Conservation (phyloP, 2,797 vertebrate genomes). For the Mionectes olivaceus region DNA sequence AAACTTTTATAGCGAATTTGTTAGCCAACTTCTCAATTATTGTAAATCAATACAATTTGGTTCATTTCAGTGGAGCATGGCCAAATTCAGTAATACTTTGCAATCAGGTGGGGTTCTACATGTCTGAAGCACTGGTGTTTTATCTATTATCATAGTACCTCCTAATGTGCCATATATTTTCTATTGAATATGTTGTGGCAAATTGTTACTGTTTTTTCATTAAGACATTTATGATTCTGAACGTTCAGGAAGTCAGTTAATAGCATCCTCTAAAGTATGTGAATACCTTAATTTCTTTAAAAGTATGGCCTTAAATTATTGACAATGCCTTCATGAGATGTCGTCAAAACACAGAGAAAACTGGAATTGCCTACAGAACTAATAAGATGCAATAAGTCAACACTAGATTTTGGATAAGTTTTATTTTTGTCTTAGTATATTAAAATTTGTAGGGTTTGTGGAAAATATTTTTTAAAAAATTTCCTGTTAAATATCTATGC, state of each 20-base stretch:
- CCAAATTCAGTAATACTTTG: neutral
- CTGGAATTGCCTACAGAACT: neutral
- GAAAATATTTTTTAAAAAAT: neutral
- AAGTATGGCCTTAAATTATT: neutral
- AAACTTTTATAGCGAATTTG: neutral
- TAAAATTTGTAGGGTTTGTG: neutral
- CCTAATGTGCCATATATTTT: neutral
- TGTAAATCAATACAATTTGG: neutral
- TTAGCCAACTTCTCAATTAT: conserved; percentile 23
- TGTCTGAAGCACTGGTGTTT: neutral
- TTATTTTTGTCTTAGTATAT: neutral
- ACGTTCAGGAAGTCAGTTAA: neutral
- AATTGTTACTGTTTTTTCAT: neutral
- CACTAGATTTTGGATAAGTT: neutral
- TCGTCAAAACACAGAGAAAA: neutral
- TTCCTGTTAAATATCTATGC: neutral
- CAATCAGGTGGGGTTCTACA: neutral
- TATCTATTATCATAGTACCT: neutral
- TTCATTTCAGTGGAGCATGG: neutral
- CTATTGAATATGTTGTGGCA: neutral
- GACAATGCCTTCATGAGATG: neutral
- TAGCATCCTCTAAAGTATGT: neutral
- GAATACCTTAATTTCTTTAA: neutral
- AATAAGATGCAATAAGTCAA: neutral
- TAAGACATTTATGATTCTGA: neutral